phyloP scores from a whole-genome alignment of 2,888 invertebrate species.

The Dasysyrphus tricinctus region DNA sequence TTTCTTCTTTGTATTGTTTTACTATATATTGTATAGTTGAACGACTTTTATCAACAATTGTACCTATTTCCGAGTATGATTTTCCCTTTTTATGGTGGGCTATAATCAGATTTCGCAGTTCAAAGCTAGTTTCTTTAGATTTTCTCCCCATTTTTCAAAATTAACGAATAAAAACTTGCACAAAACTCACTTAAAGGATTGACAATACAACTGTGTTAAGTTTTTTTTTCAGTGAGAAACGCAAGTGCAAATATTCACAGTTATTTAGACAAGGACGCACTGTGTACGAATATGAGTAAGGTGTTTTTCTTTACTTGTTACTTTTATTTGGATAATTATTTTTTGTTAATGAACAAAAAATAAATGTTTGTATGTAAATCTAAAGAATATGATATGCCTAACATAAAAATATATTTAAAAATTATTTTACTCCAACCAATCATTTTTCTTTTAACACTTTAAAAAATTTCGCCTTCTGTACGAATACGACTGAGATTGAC shows the following conservation, averaged over 20 bases:
- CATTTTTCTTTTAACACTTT: no score
- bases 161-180: no score
- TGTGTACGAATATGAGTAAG: no score
- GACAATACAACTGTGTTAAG: neutral
- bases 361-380: no score
- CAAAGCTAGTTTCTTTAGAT: constrained; percentile 9
- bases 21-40: neutral
- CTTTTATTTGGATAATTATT: neutral
- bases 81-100: neutral
- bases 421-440: no score
- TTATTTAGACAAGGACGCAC: no score
- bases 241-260: neutral
- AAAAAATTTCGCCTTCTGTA: no score
- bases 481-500: no score
- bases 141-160: constrained; percentile 2
- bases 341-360: no score
- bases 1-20: constrained; percentile 4
- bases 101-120: neutral
- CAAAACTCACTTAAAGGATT: neutral
- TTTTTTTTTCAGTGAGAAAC: neutral
- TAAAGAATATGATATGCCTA: no score
- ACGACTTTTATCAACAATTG: neutral
- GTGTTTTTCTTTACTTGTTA: no score
- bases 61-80: neutral
- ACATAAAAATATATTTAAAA: no score